A percentile compares a stretch with the other conserved stretches of the same genome.
phyloP scores from a whole-genome alignment of 2,797 vertebrate genomes.

The Momotus momota region DNA sequence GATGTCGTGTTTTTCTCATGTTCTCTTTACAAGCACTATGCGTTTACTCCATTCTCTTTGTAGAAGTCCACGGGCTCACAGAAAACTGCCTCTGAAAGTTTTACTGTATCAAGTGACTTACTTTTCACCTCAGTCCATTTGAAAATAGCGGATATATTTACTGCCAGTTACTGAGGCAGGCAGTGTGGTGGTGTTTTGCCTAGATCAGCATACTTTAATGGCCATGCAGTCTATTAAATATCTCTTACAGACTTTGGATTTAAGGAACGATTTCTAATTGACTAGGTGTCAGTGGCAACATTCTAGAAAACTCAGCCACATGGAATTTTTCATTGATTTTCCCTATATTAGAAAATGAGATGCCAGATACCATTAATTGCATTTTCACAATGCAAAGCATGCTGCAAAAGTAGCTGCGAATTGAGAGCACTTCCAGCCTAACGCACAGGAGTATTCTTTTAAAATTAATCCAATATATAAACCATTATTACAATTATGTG shows the following conservation, averaged over 20 bases:
- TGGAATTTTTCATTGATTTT: constrained; percentile 75
- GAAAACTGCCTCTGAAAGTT: neutral
- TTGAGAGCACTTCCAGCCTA: constrained; percentile 60
- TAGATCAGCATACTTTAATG: constrained; percentile 58
- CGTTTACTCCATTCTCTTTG: neutral
- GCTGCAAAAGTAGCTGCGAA: constrained; percentile 49
- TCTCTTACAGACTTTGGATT: constrained; percentile 58
- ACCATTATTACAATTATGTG: constrained; percentile 41
- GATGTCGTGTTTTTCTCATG: neutral
- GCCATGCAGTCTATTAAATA: constrained; percentile 41
- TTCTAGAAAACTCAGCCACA: constrained; percentile 72
- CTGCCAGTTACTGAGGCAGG: constrained; percentile 21
- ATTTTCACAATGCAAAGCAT: constrained; percentile 64
- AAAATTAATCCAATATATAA: constrained; percentile 63
- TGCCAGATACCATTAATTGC: constrained; percentile 75
- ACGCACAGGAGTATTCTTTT: constrained; percentile 18
- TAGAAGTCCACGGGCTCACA: neutral
- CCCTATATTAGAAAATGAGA: constrained; percentile 75
- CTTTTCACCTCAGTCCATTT: constrained; percentile 26
- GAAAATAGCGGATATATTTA: constrained; percentile 23
- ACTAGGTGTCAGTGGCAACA: constrained; percentile 64
- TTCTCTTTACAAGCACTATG: neutral
- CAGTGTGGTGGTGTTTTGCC: constrained; percentile 13
- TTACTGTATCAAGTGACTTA: constrained; percentile 34
- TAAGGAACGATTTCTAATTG: constrained; percentile 69